Conservation (phyloP, 35 echinoderm and acorn worm species). For the Nesometra sesokonis region DNA sequence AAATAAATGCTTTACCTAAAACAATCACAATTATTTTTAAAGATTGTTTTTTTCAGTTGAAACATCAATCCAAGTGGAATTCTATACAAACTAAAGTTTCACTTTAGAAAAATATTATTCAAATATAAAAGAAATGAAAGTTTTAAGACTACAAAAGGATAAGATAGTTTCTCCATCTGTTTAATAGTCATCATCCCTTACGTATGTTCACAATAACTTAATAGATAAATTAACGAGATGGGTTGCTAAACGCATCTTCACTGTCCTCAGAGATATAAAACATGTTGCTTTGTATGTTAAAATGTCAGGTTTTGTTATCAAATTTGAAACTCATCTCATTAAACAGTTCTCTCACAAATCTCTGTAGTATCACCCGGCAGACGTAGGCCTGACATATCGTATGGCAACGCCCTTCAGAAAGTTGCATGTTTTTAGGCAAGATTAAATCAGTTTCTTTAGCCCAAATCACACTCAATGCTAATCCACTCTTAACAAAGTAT, state of each 20-base stretch:
- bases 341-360: neutral
- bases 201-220: neutral
- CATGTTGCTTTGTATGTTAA: neutral
- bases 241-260: neutral
- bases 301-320: neutral
- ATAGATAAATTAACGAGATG: neutral
- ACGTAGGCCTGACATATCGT: neutral
- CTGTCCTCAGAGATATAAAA: neutral
- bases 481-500: neutral
- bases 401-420: neutral
- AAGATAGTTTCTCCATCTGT: neutral
- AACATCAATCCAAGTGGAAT: neutral
- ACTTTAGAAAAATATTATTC: too few species aligned
- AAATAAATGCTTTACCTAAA: neutral
- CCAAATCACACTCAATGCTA: neutral
- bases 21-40: neutral
- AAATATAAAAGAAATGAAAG: neutral
- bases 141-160: neutral
- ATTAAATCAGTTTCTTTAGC: neutral
- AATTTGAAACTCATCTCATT: neutral
- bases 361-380: neutral
- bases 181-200: neutral
- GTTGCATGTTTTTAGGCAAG: neutral
- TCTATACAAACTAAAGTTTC: neutral
- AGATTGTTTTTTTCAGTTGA: neutral